Conservation (phyloP, 1,140 invertebrate genomes). For the Rhagoletis zephyria region DNA sequence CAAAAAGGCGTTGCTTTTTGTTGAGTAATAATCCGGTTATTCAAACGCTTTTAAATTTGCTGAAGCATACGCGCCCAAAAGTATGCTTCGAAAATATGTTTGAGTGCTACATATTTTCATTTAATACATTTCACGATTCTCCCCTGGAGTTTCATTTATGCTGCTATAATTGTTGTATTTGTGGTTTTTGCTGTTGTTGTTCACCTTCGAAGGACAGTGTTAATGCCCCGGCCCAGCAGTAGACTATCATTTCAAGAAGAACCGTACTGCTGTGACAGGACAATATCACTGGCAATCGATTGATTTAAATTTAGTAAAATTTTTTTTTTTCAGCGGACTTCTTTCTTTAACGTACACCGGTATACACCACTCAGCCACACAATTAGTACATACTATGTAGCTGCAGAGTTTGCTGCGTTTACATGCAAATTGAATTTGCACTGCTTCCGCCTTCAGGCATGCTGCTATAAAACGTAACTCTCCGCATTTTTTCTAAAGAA, state of each 20-base stretch:
- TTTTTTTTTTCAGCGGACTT: neutral
- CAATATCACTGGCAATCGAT: constrained; percentile 85
- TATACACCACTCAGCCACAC: too few relatives aligned
- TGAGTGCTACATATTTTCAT: neutral
- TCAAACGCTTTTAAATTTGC: neutral
- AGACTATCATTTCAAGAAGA: constrained; percentile 74
- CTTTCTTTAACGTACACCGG: too few relatives aligned
- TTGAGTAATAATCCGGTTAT: neutral
- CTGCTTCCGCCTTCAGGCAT: too few relatives aligned
- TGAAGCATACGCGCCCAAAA: neutral
- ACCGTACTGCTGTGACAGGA: constrained; percentile 94
- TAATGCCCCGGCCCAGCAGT: constrained; percentile 91
- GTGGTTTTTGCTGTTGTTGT: constrained; percentile 59
- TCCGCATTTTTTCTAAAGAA: too few relatives aligned
- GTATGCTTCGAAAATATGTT: constrained; percentile 19
- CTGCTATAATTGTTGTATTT: neutral
- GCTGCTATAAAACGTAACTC: too few relatives aligned
- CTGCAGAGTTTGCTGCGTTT: too few relatives aligned
- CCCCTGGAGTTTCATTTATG: neutral
- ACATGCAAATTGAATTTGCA: too few relatives aligned
- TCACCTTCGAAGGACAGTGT: constrained; percentile 71
- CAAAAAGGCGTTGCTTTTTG: neutral
- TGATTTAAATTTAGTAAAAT: neutral
- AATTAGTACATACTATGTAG: too few relatives aligned
- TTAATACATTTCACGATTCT: neutral